Evolutionary conservation across 2,797 vertebrate genomes (phyloP), one percentile per base, ranked within the genome.

Genomic region (Gallinago solitaria): DNA sequence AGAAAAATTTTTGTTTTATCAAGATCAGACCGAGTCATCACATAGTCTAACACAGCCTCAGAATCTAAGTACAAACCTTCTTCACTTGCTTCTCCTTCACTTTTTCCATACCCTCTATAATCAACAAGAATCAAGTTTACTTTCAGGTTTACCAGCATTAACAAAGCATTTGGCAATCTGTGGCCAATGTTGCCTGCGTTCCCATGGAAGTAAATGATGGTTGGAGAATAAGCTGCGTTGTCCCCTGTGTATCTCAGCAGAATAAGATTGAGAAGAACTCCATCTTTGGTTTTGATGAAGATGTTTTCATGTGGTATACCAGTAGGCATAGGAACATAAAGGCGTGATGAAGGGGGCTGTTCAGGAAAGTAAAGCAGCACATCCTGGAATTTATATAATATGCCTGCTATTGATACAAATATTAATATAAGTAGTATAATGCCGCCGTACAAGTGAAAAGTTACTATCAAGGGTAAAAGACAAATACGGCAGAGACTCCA

Each of bases 111-210:
- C 24, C 99, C 99, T 93, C 99, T 98, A 95, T 99, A 99, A 96
- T 99, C 99, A 28, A 99, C 98, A 76, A 99, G 98, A 96, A 99
- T 97, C 82, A 99, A 98, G 23, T 99, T 99, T 43, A 99, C 99
- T 98, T 99, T 99, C 93, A 99, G 98, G 97, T 99, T 99, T n/a
- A 99, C 99, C 96, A 99, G 97, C 99, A 99, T 99, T 65, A 99
- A 98, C 94, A 99, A 98, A 14, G 99, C 99, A 21, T 99, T 99
- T 56, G 99, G 99, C 83, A 99, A 97, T 85, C 99, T 98, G 98
- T 99, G 99, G 59, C 99, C 99, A 67, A 99, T 98, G 96, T 99
- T 99, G 90, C 99, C 99, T 11, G 99, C 99, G 6, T 99, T 99
- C 28, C 99, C 99, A 1, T 99, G 99, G 96, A 99, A 99, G 97